Base-by-base conservation (phyloP, 2,888 invertebrate genomes). In the Falcaria lacertinaria region DNA sequence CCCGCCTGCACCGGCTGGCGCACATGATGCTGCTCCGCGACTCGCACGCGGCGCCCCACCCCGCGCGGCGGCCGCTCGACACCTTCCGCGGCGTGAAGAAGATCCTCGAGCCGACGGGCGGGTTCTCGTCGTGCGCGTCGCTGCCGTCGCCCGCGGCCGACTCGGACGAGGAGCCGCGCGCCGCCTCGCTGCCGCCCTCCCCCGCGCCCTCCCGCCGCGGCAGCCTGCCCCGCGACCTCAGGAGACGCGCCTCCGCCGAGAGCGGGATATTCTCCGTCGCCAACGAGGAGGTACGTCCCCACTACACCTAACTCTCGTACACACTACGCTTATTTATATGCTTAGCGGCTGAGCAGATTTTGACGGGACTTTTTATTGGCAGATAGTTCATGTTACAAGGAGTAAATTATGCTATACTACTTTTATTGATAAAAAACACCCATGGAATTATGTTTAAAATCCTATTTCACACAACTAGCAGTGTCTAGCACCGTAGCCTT, bases 201-300 rank as follows among this genome's bases (percentile, higher is more conserved):
- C 87, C 87, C 15, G 74, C 75, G 3, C 65, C 76, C 16, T 66
- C 66, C 19, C 63, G 80, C 2, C 66, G 80, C 44, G 74, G 72
- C 56, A 57, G 48, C 59, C 44, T 65, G 64, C 36, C 62, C 59
- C 50, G 57, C 58, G 61, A 64, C 34, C 62, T 66, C n/a, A 90
- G 93, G 25, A 86, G 96, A 14, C 91, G 96, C 36, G 96, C 95
- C 44, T 96, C 96, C 15, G 96, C 96, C 74, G 97, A 97, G 77
- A 95, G 95, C 57, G 97, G 97, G 15, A 96, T 97, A 74, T 97
- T 96, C 90, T 96, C 96, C 43, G 96, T 95, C 61, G 94, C 95
- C 51, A 95, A 95, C 65, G 95, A 94, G 71, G 94, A 94, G 71
- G 91, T 93, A 51, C 91, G 91, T 45, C 80, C 80, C 43, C 81